phyloP scores from a whole-genome alignment of 1,140 invertebrate genomes.

The Meloidogyne floridensis region DNA sequence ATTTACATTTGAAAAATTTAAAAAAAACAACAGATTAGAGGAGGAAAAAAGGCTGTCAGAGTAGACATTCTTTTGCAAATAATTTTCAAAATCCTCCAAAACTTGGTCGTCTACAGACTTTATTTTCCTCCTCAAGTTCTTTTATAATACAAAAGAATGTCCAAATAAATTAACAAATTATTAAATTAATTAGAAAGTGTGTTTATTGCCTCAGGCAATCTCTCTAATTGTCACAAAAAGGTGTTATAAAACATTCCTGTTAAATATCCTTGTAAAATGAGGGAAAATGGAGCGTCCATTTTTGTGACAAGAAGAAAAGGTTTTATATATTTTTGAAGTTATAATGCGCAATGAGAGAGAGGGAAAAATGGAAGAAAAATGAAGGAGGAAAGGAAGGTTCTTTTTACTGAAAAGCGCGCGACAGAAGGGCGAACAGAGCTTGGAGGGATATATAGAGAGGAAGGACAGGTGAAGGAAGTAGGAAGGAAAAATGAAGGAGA shows the following conservation, averaged over 20 bases:
- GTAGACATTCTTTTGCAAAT: no score
- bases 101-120: no score
- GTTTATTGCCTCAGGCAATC: slow-evolving; percentile 24
- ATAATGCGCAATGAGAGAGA: slow-evolving; percentile 15
- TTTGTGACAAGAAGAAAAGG: neutral
- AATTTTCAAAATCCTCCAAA: no score
- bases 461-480: neutral
- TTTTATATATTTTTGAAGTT: neutral
- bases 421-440: neutral
- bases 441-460: neutral
- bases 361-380: neutral
- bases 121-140: no score
- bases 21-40: neutral
- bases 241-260: neutral
- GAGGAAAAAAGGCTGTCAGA: no score
- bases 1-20: neutral
- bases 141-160: neutral
- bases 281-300: slow-evolving; percentile 33
- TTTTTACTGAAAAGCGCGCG: neutral
- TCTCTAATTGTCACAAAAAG: neutral
- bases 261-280: slow-evolving; percentile 17
- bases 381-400: neutral
- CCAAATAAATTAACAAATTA: neutral
- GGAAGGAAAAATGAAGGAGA: neutral
- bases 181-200: slow-evolving; percentile 14